Evolutionary conservation across 2,113 vertebrate genomes (phyloP).

Genomic region (Azemiops feae): DNA sequence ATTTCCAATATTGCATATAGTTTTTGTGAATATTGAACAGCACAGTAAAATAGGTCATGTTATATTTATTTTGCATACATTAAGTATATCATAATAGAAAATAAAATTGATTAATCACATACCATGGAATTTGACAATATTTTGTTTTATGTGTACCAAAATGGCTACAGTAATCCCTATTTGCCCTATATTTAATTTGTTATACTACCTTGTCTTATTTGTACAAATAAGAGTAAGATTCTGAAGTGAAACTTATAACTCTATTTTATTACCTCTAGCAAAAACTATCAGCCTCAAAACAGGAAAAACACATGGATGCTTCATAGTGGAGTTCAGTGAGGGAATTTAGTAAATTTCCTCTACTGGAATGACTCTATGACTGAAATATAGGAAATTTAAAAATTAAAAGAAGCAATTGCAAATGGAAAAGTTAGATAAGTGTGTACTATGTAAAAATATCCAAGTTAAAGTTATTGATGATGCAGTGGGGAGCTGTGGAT

Average conservation of each 20-base stretch:
- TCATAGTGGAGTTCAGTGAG: not conserved
- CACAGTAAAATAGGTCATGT: not conserved
- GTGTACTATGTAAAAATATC: not conserved
- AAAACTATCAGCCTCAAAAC: not conserved
- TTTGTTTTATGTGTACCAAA: not conserved
- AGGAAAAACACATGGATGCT: not conserved
- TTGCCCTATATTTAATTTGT: not conserved
- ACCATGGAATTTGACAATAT: not conserved
- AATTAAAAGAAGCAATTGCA: not conserved
- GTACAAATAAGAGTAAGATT: not conserved
- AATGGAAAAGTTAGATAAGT: not conserved
- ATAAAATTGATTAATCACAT: not conserved
- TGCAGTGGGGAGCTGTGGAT: not conserved
- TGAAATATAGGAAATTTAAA: not conserved
- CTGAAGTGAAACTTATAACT: not conserved
- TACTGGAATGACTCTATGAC: not conserved
- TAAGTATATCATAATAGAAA: not conserved
- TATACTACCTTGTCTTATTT: slow-evolving; percentile 2
- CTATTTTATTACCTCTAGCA: not conserved
- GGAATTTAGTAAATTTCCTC: too few species aligned
- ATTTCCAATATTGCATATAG: not conserved
- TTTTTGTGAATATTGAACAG: not conserved
- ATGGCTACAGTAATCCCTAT: not conserved
- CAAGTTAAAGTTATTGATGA: not conserved
- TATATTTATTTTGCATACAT: not conserved